Evolutionary conservation across 37 sponge, comb jelly and placozoan species (phyloP).

Genomic region (Haliclona indistincta): DNA sequence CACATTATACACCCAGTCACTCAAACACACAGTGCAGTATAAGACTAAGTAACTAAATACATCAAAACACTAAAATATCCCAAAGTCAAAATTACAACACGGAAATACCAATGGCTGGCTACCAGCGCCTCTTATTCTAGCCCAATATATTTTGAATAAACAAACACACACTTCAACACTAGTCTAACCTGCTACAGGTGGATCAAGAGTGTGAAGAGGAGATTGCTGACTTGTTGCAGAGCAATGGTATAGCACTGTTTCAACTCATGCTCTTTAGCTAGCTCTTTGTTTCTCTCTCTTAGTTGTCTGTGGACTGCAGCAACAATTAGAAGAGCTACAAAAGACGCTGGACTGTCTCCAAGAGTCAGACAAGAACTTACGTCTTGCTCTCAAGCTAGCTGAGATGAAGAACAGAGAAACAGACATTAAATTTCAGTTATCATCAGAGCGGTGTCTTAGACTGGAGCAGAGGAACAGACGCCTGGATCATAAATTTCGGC

Average conservation of each 20-base stretch:
- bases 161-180: too few relatives aligned
- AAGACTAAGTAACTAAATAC: neutral
- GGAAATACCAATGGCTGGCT: too few relatives aligned
- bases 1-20: slow-evolving; percentile 5
- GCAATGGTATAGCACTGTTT: slow-evolving; percentile 5
- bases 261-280: neutral
- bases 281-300: neutral
- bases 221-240: slow-evolving; percentile 4
- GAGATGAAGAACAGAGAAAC: slow-evolving; percentile 39
- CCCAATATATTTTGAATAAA: too few relatives aligned
- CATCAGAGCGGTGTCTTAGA: neutral
- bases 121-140: too few relatives aligned
- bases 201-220: slow-evolving; percentile 35
- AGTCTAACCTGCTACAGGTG: too few relatives aligned
- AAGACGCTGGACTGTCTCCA: slow-evolving; percentile 19
- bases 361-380: slow-evolving; percentile 32
- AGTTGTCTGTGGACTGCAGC: slow-evolving; percentile 4
- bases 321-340: slow-evolving; percentile 22
- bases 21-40: neutral
- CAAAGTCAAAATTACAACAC: too few relatives aligned
- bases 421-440: slow-evolving; percentile 34
- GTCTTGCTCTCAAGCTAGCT: slow-evolving; percentile 29
- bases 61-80: too few relatives aligned
- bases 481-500: slow-evolving; percentile 10
- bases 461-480: slow-evolving; percentile 2